Evolutionary conservation across 1,140 invertebrate species (phyloP).

Genomic region (Ectropis grisescens): DNA sequence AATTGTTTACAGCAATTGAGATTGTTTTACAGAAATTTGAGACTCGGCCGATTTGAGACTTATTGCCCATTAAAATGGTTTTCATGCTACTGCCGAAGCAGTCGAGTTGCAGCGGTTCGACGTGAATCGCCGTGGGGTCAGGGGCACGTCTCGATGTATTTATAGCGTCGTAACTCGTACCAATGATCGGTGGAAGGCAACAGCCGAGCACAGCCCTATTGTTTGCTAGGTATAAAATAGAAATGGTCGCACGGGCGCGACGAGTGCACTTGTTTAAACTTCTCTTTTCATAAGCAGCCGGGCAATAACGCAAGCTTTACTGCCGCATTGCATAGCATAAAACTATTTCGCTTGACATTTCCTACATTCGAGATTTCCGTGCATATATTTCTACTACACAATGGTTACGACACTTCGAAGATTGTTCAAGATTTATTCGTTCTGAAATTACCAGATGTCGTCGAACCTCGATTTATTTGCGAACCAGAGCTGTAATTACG

Average conservation of each 20-base stretch:
- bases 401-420: too few relatives aligned
- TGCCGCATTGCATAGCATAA: constrained; percentile 20
- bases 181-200: constrained; percentile 42
- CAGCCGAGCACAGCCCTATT: constrained; percentile 45
- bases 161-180: constrained; percentile 61
- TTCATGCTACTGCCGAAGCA: too few relatives aligned
- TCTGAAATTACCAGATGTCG: constrained; percentile 14
- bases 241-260: constrained; percentile 30
- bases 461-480: constrained; percentile 24
- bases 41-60: too few relatives aligned
- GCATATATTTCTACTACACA: too few relatives aligned
- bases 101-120: not conserved
- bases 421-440: too few relatives aligned
- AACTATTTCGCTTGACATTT: constrained; percentile 14
- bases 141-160: constrained; percentile 54
- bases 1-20: too few relatives aligned
- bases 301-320: constrained; percentile 15
- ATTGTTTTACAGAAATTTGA: too few relatives aligned
- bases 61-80: too few relatives aligned
- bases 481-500: constrained; percentile 18
- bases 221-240: constrained; percentile 56
- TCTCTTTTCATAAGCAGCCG: constrained; percentile 15
- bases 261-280: constrained; percentile 49
- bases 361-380: constrained; percentile 11
- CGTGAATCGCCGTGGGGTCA: constrained; percentile 29